phyloP scores from a whole-genome alignment of 2,113 vertebrate genomes.

The Brachyhypopomus gauderio region DNA sequence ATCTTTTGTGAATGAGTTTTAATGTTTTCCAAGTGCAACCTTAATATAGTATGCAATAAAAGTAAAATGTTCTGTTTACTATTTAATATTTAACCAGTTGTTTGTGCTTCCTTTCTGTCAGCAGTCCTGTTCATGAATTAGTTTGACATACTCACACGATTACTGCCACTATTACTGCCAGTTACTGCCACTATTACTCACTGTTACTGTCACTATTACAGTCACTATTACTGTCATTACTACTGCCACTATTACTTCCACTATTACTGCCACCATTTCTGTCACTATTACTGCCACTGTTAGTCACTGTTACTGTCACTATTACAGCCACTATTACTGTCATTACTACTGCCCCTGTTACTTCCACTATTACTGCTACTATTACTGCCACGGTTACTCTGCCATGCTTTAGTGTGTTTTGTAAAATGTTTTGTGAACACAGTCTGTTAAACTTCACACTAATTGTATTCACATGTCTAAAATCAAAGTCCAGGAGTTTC shows the following conservation, averaged over 20 bases:
- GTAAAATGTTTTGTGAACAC: neutral
- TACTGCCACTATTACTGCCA: too few relatives aligned
- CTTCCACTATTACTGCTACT: too few relatives aligned
- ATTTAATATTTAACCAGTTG: neutral
- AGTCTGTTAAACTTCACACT: constrained; percentile 15
- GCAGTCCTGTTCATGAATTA: neutral
- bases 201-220: neutral
- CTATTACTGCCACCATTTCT: too few relatives aligned
- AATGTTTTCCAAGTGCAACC: neutral
- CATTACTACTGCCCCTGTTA: too few relatives aligned
- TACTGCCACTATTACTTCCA: neutral
- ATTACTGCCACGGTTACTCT: neutral
- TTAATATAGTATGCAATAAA: constrained; percentile 7
- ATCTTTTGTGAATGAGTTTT: too few relatives aligned
- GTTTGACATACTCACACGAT: neutral
- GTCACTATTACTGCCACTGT: too few relatives aligned
- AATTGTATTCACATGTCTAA: constrained; percentile 36
- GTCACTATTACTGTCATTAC: too few relatives aligned
- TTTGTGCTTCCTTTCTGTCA: neutral
- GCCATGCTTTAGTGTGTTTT: neutral
- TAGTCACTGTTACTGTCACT: too few relatives aligned
- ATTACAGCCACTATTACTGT: too few relatives aligned
- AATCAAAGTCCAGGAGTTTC: constrained; percentile 59
- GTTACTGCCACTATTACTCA: neutral
- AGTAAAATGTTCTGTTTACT: neutral